Percentiles rank a stretch among this genome's conserved stretches.
phyloP scores from a whole-genome alignment of 2,797 vertebrate genomes.

The Sebastiscus tertius region DNA sequence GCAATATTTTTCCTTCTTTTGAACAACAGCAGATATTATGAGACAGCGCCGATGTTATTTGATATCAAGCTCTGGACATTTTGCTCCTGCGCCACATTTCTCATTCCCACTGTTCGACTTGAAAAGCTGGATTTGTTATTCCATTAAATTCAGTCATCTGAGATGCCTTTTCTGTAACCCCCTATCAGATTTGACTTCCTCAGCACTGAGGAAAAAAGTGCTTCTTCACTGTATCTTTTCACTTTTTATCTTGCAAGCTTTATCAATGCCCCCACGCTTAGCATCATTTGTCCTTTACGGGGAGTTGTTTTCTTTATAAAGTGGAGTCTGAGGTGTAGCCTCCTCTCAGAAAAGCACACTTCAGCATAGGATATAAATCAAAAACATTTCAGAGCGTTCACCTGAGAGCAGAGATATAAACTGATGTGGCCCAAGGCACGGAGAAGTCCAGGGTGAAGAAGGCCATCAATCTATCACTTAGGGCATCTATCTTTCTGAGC shows the following conservation, averaged over 20 bases:
- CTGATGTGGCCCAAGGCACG: constrained; percentile 27
- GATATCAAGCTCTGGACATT: constrained; percentile 31
- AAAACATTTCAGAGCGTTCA: constrained; percentile 48
- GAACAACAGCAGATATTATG: constrained; percentile 25
- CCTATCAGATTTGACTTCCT: constrained; percentile 43
- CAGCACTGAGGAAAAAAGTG: background rate
- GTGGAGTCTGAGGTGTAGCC: constrained; percentile 10
- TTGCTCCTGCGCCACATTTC: constrained; percentile 33
- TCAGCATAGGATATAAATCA: constrained; percentile 58
- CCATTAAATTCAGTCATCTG: constrained; percentile 50
- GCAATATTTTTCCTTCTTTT: constrained; percentile 29
- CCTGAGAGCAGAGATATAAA: constrained; percentile 45
- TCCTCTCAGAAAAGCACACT: constrained; percentile 45
- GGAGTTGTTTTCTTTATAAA: constrained; percentile 53
- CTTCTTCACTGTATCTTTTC: constrained; percentile 15
- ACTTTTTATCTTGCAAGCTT: constrained; percentile 43
- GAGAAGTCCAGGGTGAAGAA: constrained; percentile 29
- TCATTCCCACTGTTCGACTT: constrained; percentile 46
- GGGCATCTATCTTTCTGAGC: constrained; percentile 28
- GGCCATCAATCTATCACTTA: constrained; percentile 25
- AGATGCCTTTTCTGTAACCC: constrained; percentile 35
- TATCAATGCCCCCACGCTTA: constrained; percentile 38
- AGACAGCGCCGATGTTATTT: constrained; percentile 6
- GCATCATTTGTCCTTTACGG: constrained; percentile 52
- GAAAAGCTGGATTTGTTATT: constrained; percentile 52